Evolutionary conservation across 1,140 invertebrate species (phyloP).

Genomic region (Drosophila pallidifrons): DNA sequence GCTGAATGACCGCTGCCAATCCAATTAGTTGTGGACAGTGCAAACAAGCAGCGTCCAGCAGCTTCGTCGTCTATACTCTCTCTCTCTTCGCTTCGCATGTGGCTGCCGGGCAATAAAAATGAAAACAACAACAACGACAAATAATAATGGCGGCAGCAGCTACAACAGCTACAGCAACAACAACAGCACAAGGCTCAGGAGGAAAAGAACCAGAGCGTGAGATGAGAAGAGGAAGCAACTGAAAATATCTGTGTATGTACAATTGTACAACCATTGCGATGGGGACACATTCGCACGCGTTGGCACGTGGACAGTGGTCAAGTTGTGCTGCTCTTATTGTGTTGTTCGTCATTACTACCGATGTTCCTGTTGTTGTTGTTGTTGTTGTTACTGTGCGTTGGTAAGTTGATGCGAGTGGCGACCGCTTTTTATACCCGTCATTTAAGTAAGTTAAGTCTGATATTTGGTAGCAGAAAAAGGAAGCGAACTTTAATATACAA

Average conservation of each 20-base stretch:
- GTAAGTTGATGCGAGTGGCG: constrained; percentile 41
- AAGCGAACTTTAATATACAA: too few relatives aligned
- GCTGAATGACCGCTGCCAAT: constrained; percentile 58
- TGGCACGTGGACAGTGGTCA: constrained; percentile 33
- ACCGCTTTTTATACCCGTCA: constrained; percentile 27
- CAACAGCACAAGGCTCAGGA: neutral
- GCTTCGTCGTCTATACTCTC: constrained; percentile 33
- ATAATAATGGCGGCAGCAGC: constrained; percentile 26
- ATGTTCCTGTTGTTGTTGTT: constrained; percentile 10
- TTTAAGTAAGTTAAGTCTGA: neutral
- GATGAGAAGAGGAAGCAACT: constrained; percentile 11
- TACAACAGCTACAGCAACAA: neutral
- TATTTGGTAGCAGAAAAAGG: too few relatives aligned
- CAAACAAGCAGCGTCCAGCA: constrained; percentile 50
- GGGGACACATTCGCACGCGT: constrained; percentile 42
- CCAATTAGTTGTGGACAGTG: constrained; percentile 75
- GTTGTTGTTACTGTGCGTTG: constrained; percentile 29
- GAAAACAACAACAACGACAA: constrained; percentile 47
- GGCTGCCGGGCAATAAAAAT: constrained; percentile 69
- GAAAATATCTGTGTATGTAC: neutral
- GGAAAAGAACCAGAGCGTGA: neutral
- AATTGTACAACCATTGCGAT: constrained; percentile 14
- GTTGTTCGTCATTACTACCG: neutral
- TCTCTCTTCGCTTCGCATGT: constrained; percentile 31
- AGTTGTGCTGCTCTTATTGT: constrained; percentile 14